A percentile compares a stretch with the other conserved stretches of the same genome.
phyloP scores from a whole-genome alignment of 2,888 invertebrate species.

The Ctena decussata region DNA sequence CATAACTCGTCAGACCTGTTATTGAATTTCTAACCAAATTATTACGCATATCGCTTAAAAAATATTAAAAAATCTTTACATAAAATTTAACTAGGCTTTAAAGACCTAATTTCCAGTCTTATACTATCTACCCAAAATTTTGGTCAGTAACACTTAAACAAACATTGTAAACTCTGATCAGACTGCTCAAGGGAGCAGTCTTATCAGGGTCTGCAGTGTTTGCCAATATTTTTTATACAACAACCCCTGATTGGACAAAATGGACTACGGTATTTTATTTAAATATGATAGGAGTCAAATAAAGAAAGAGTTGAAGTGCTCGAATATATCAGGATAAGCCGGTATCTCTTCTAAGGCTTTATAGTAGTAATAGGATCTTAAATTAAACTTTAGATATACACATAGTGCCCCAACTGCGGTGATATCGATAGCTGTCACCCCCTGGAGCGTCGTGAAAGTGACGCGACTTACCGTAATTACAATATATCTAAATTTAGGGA shows the following conservation, averaged over 20 bases:
- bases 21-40: background rate
- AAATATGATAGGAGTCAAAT: too few relatives aligned
- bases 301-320: too few relatives aligned
- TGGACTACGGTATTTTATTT: too few relatives aligned
- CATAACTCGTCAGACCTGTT: background rate
- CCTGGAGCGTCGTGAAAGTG: slow-evolving; percentile 4
- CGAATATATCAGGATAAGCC: too few relatives aligned
- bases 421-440: slow-evolving; percentile 2
- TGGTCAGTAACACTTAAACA: too few relatives aligned
- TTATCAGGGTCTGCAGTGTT: too few relatives aligned
- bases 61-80: background rate
- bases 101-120: background rate
- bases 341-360: background rate
- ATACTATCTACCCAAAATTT: too few relatives aligned
- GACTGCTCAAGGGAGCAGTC: too few relatives aligned
- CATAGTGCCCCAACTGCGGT: background rate
- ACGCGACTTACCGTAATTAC: slow-evolving; percentile 11
- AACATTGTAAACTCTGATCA: too few relatives aligned
- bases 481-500: too few relatives aligned
- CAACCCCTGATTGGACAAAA: too few relatives aligned
- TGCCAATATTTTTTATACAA: too few relatives aligned
- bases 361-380: background rate
- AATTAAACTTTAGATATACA: background rate
- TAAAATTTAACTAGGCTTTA: background rate
- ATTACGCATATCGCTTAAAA: background rate